These are phyloP conservation scores for Cotesia chilonis DNA, from an alignment of 1,140 invertebrate genomes.

Conservation along the genomic window DNA sequence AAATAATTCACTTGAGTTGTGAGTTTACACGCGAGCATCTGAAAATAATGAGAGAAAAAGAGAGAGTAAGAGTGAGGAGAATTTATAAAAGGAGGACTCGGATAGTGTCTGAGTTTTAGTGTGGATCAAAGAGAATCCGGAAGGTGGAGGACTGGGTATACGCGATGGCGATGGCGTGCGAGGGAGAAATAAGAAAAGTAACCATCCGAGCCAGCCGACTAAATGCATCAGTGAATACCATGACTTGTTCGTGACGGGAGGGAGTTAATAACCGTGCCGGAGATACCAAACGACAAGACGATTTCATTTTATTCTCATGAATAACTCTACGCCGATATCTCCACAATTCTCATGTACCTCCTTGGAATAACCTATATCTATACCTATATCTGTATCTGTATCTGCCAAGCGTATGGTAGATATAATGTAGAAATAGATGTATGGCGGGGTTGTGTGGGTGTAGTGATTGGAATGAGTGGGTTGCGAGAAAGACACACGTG, in stretches of 20 bases:
- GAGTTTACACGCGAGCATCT: constrained; percentile 27
- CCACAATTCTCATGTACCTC: background rate
- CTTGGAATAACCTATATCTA: background rate
- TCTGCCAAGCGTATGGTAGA: background rate
- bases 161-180: constrained; percentile 15
- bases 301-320: constrained; percentile 51
- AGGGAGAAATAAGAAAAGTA: constrained; percentile 30
- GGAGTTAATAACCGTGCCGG: constrained; percentile 51
- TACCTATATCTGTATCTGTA: background rate
- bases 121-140: constrained; percentile 41
- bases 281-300: constrained; percentile 45
- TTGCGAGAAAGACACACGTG: constrained; percentile 25
- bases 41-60: constrained; percentile 43
- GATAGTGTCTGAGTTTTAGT: too few species aligned
- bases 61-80: constrained; percentile 15
- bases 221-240: background rate
- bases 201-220: constrained; percentile 8
- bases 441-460: background rate
- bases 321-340: constrained; percentile 9
- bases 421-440: background rate
- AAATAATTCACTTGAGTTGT: constrained; percentile 14
- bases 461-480: constrained; percentile 10
- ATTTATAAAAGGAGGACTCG: background rate
- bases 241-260: constrained; percentile 40
- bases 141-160: constrained; percentile 23